A percentile compares a stretch with the other conserved stretches of the same genome.
These are phyloP conservation scores for Andrena cerasifolii DNA, from an alignment of 1,140 invertebrate species.

Conservation along the genomic window DNA sequence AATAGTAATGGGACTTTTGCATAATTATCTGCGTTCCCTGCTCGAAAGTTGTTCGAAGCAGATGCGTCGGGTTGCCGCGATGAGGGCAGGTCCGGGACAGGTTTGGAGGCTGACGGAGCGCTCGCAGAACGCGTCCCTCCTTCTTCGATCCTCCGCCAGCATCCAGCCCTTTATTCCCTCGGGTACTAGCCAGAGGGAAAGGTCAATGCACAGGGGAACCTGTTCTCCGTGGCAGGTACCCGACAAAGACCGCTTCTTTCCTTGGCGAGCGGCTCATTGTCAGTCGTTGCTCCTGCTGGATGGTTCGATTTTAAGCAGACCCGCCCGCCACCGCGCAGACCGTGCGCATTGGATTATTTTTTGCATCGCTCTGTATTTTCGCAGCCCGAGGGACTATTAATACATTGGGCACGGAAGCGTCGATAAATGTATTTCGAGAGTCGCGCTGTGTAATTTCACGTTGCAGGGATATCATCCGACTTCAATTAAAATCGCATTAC, in stretches of 20 bases:
- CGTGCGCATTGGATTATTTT: too few relatives aligned
- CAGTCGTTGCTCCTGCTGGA: too few relatives aligned
- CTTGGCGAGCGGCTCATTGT: too few relatives aligned
- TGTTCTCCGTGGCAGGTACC: constrained; percentile 58
- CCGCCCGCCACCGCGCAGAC: too few relatives aligned
- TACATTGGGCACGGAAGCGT: not conserved
- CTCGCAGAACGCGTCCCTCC: constrained; percentile 20
- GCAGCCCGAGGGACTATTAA: not conserved
- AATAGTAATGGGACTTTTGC: too few relatives aligned
- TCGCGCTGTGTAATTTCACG: constrained; percentile 2
- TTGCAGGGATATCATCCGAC: constrained; percentile 3
- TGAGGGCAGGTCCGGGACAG: constrained; percentile 41
- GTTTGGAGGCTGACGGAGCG: constrained; percentile 40
- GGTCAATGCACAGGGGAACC: constrained; percentile 48
- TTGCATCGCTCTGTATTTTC: too few relatives aligned
- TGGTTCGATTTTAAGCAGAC: too few relatives aligned
- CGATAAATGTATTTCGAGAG: not conserved
- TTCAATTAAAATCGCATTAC: constrained; percentile 11
- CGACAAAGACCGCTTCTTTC: too few relatives aligned
- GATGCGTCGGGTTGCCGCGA: too few relatives aligned
- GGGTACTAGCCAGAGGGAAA: constrained; percentile 25
- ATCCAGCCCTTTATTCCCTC: constrained; percentile 30
- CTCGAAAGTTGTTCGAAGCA: constrained; percentile 2
- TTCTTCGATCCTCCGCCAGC: constrained; percentile 23
- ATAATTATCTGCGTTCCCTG: not conserved